phyloP scores from a whole-genome alignment of 2,113 vertebrate species.

The Oophaga pumilio region DNA sequence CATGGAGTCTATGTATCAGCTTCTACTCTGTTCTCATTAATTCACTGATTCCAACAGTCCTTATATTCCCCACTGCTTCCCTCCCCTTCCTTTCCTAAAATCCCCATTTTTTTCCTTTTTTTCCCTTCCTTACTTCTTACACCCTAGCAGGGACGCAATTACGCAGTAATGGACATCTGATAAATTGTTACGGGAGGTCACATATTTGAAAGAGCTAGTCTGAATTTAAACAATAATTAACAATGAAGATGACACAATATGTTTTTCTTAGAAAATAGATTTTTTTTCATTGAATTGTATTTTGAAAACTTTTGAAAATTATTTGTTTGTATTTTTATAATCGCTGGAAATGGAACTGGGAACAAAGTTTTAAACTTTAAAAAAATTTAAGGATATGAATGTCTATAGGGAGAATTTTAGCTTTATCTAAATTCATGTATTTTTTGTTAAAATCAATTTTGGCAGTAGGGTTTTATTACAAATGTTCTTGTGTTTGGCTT shows the following conservation, averaged over 20 bases:
- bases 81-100: conserved; percentile 2
- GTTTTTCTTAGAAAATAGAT: background rate
- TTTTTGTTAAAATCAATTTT: too few relatives aligned
- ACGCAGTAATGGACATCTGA: conserved; percentile 24
- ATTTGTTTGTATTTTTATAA: background rate
- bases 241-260: background rate
- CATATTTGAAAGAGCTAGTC: too few relatives aligned
- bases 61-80: background rate
- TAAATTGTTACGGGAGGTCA: background rate
- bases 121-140: background rate
- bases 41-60: background rate
- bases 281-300: background rate
- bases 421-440: too few relatives aligned
- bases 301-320: background rate
- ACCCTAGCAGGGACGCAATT: conserved; percentile 55
- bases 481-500: too few relatives aligned
- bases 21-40: background rate
- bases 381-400: too few relatives aligned
- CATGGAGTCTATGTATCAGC: background rate
- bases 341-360: background rate
- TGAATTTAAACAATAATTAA: background rate
- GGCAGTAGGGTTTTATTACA: too few relatives aligned
- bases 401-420: too few relatives aligned
- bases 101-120: conserved; percentile 22
- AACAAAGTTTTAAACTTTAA: background rate